Conservation (phyloP, 2,797 vertebrate genomes). For the Galago senegalensis region DNA sequence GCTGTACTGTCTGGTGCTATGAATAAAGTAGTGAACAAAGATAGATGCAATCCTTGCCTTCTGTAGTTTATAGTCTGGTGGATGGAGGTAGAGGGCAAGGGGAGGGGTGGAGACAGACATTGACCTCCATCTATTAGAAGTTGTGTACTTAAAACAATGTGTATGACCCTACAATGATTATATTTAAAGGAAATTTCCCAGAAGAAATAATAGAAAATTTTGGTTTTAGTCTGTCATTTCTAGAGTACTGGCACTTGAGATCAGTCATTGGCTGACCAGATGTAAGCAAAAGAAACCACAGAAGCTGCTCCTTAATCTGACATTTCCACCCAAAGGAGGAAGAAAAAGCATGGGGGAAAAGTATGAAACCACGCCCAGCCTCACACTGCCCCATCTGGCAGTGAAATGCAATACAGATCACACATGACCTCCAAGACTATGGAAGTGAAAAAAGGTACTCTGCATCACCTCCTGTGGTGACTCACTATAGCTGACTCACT, state of each 20-base stretch:
- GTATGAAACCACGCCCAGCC: not conserved
- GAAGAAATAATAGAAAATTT: not conserved
- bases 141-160: not conserved
- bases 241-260: not conserved
- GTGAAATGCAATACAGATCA: not conserved
- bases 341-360: not conserved
- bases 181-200: constrained; percentile 20
- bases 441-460: not conserved
- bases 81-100: not conserved
- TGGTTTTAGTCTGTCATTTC: not conserved
- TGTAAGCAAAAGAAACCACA: not conserved
- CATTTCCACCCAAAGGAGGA: constrained; percentile 24
- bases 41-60: not conserved
- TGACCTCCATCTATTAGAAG: not conserved
- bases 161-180: not conserved
- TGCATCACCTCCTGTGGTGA: not conserved
- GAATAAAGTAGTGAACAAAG: not conserved
- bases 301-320: not conserved
- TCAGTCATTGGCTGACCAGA: not conserved
- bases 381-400: not conserved
- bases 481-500: too few relatives aligned
- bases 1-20: not conserved
- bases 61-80: not conserved
- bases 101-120: not conserved
- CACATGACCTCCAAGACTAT: not conserved